Percentiles rank a stretch among this genome's conserved stretches.
Evolutionary conservation across 2,113 vertebrate species (phyloP).

Genomic region (Lepus americanus): DNA sequence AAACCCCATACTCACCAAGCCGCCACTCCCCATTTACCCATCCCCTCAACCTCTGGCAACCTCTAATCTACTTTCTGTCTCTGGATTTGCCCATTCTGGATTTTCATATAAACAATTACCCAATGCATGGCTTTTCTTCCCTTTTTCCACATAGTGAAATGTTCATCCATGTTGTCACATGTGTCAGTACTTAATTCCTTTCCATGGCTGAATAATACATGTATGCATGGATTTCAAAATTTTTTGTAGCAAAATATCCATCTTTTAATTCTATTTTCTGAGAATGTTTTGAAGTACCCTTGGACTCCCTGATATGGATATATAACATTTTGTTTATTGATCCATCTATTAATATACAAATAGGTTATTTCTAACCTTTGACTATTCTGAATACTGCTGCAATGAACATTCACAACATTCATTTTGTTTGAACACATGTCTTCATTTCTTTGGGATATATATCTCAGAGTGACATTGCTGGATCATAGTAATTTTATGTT

Average conservation of each 20-base stretch:
- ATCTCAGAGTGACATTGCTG: neutral
- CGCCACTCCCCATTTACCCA: neutral
- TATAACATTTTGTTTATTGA: neutral
- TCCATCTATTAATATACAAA: neutral
- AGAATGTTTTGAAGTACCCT: no score
- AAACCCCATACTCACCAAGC: neutral
- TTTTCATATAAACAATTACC: conserved; percentile 1
- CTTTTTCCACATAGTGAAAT: neutral
- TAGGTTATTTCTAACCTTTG: neutral
- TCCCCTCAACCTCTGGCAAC: neutral
- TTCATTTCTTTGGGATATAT: conserved; percentile 20
- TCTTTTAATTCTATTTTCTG: no score
- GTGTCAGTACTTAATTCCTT: neutral
- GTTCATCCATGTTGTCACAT: neutral
- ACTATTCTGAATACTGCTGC: neutral
- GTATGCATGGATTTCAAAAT: neutral
- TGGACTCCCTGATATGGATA: neutral
- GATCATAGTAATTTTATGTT: conserved; percentile 27
- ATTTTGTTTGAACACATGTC: neutral
- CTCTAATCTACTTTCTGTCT: neutral
- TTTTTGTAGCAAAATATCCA: no score
- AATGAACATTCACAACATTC: neutral
- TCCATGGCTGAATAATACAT: conserved; percentile 3
- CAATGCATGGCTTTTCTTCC: neutral
- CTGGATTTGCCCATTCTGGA: neutral